Base-by-base conservation (phyloP, 2,113 vertebrate species). In the Hiodon tergisus region DNA sequence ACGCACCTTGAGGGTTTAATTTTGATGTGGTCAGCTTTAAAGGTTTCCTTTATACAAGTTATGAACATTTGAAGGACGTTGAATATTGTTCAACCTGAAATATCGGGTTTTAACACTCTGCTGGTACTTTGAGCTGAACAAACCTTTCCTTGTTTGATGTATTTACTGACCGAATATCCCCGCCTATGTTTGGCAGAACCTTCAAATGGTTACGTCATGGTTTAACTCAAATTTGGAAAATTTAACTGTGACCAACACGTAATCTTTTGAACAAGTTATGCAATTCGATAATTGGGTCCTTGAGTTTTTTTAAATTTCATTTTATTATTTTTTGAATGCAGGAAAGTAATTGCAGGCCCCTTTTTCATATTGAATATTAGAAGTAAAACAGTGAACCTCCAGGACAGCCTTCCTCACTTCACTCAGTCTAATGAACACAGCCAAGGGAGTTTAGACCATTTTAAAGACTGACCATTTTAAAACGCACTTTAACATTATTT, bases 151-250 rank as follows among this genome's bases (percentile, higher is more conserved):
- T 31, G 31, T 31, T 31, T 31, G 31, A 31, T 31, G 31, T 31
- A 31, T 31, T 31, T 31, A 31, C 31, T 31, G 31, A 31, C 31
- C 31, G 31, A 31, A 31, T 31, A 31, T 31, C 31, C 31, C 31
- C 31, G 31, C 31, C 31, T 31, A 31, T 31, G 31, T 31, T 87
- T 88, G 85, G 86, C 83, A 51, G 67, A 69, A 58, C 65, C 71
- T 78, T 74, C 59, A 7, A 78, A 76, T 57, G 75, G 86, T 90
- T 91, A 88, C 89, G 84, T 90, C 86, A 91, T 80, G 80, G 85
- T 80, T 86, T 82, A 83, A 76, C 78, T 79, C 75, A 79, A 80
- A 87, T 89, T 81, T 88, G 85, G 85, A 89, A 88, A 89, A 86
- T 82, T 31, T 59, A 85, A 80, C 77, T 6, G 61, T 61, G 58